Conservation (phyloP, 2,888 invertebrate species). For the Drosophila nigricruria region DNA sequence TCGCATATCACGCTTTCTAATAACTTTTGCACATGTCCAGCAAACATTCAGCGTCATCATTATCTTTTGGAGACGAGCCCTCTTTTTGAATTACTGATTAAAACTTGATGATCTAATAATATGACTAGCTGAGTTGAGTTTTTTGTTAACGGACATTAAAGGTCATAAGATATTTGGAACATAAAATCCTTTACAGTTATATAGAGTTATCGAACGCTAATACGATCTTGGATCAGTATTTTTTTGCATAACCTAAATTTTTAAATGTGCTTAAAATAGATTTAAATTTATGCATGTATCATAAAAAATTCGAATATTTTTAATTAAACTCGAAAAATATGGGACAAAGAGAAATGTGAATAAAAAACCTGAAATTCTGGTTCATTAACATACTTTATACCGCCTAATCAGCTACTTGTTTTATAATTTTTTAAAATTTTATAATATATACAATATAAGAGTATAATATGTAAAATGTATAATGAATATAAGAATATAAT, state of each 20-base stretch:
- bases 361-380: no score
- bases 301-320: no score
- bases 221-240: no score
- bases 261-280: no score
- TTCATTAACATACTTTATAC: no score
- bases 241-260: no score
- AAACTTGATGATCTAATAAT: background rate
- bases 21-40: background rate
- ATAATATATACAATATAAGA: background rate
- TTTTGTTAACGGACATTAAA: background rate
- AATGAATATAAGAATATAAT: background rate
- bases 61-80: conserved; percentile 1
- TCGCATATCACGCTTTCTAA: background rate
- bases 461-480: background rate
- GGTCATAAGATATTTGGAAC: background rate
- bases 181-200: background rate
- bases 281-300: no score
- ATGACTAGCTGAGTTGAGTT: background rate
- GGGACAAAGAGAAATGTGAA: no score
- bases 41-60: no score
- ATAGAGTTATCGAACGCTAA: background rate
- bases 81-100: conserved; percentile 3
- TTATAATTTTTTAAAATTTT: no score
- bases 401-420: no score
- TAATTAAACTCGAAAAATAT: no score